Percentiles rank a stretch among this genome's conserved stretches.
Evolutionary conservation across 2,888 invertebrate species (phyloP).

Genomic region (Drosophila mayaguana): DNA sequence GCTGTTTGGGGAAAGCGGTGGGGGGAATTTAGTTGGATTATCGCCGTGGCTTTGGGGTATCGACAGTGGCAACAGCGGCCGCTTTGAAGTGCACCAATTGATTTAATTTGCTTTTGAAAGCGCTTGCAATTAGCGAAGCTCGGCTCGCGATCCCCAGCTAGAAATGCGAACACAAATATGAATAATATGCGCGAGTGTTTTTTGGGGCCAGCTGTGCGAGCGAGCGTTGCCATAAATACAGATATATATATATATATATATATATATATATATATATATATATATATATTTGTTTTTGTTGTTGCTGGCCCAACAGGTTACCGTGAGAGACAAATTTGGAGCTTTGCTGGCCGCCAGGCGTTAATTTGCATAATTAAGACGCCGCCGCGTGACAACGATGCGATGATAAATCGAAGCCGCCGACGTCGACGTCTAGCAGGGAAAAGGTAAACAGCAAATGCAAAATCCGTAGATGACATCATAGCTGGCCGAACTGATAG

Average conservation of each 20-base stretch:
- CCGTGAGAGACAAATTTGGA: slow-evolving; percentile 14
- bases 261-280: too few relatives aligned
- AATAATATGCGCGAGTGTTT: slow-evolving; percentile 12
- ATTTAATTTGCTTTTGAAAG: slow-evolving; percentile 69
- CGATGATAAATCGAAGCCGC: slow-evolving; percentile 65
- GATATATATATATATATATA: too few relatives aligned
- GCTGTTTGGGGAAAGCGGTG: neutral
- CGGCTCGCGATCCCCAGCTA: neutral
- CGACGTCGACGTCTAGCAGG: slow-evolving; percentile 39
- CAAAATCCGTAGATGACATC: slow-evolving; percentile 44
- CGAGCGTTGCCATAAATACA: neutral
- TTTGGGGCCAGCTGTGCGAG: slow-evolving; percentile 10
- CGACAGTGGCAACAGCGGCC: slow-evolving; percentile 28
- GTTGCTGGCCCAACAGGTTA: slow-evolving; percentile 44
- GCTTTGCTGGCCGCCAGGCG: slow-evolving; percentile 19
- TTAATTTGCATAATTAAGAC: slow-evolving; percentile 78
- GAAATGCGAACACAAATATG: slow-evolving; percentile 21
- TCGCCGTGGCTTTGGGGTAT: slow-evolving; percentile 4
- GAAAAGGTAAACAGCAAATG: neutral
- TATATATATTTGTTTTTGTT: neutral
- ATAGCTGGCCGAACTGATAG: slow-evolving; percentile 34
- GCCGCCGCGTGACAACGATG: slow-evolving; percentile 65
- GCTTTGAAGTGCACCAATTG: slow-evolving; percentile 71
- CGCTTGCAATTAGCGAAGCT: slow-evolving; percentile 66
- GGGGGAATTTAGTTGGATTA: neutral